These are phyloP conservation scores for Rhamphomyia laevipes DNA, from an alignment of 2,888 invertebrate species.

Conservation along the genomic window DNA sequence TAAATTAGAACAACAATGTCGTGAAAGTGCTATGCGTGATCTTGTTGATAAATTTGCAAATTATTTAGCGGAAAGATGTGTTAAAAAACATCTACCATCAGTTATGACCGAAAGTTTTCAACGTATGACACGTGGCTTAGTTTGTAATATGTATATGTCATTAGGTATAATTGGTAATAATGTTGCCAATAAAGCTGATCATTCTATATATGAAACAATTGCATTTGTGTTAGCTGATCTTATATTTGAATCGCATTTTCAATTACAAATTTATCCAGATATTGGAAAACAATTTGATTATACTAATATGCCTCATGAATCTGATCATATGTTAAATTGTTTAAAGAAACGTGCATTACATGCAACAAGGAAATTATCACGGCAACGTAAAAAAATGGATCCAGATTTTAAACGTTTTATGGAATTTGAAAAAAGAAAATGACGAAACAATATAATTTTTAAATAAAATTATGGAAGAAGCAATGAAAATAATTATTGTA, in stretches of 20 bases:
- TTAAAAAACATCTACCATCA: not conserved
- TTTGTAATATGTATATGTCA: conserved; percentile 3
- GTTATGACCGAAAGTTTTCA: conserved; percentile 1
- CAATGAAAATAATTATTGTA: not conserved
- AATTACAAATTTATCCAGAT: not conserved
- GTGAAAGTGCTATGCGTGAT: conserved; percentile 2
- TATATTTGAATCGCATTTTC: not conserved
- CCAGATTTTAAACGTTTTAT: too few relatives aligned
- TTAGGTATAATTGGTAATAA: not conserved
- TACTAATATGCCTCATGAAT: too few relatives aligned
- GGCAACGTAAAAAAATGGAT: too few relatives aligned
- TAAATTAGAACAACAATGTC: not conserved
- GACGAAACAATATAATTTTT: too few relatives aligned
- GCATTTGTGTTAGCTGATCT: conserved; percentile 2
- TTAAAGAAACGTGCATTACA: too few relatives aligned
- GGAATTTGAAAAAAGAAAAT: too few relatives aligned
- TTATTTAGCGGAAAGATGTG: not conserved
- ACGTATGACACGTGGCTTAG: not conserved
- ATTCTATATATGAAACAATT: not conserved
- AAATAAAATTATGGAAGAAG: too few relatives aligned
- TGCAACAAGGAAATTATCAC: too few relatives aligned
- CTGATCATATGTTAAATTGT: too few relatives aligned
- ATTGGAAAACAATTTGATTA: too few relatives aligned
- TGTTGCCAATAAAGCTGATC: not conserved
- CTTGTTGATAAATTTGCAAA: conserved; percentile 3